Conservation (phyloP, 2,797 vertebrate species). For the Cyprinella venusta region DNA sequence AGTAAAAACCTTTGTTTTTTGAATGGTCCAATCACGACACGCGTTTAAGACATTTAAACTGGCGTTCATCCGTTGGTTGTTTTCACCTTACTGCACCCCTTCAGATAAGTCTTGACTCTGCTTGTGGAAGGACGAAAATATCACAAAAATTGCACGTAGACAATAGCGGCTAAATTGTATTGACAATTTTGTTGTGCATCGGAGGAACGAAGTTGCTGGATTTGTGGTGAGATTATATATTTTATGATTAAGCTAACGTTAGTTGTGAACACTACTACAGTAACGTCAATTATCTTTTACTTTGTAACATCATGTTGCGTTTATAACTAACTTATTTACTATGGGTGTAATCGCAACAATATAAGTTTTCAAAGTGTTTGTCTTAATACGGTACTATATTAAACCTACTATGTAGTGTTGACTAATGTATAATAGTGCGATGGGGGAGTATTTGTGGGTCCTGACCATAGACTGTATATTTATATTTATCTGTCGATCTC, state of each 20-base stretch:
- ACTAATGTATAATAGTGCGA: no score
- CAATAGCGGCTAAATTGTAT: not conserved
- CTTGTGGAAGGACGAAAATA: not conserved
- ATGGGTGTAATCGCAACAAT: no score
- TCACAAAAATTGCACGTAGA: not conserved
- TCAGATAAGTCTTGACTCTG: not conserved
- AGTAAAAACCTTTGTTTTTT: conserved; percentile 33
- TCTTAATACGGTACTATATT: no score
- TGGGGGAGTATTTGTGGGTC: no score
- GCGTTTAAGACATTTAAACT: conserved; percentile 54
- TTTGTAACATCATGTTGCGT: not conserved
- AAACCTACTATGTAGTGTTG: no score
- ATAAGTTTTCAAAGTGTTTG: no score
- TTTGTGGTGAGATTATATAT: conserved; percentile 5
- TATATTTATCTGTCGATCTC: no score
- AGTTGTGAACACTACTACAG: not conserved
- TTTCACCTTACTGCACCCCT: no score
- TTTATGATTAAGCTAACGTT: not conserved
- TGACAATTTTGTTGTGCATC: not conserved
- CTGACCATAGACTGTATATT: no score
- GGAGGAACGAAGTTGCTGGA: not conserved
- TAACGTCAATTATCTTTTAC: no score
- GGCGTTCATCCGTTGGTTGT: not conserved
- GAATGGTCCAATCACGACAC: conserved; percentile 60
- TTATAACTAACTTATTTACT: not conserved